Evolutionary conservation across 2,113 vertebrate genomes (phyloP), one percentile per base, ranked within the genome.

Genomic region (Corythoichthys intestinalis): DNA sequence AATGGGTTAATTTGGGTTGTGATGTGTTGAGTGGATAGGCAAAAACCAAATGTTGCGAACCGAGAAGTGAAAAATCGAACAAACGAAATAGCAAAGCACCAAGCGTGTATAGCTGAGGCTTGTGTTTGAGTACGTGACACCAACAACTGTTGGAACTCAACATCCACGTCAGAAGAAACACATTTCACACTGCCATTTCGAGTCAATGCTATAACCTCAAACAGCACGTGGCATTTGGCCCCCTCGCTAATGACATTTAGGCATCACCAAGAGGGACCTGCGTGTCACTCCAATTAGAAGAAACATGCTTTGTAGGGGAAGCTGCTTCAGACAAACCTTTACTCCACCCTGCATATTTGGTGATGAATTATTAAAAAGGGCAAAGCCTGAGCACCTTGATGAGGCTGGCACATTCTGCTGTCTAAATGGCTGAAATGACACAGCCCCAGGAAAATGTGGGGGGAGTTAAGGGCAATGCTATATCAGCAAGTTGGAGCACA

Each of bases 311-410:
- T 71, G 78, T 76, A 79, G 28, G 54, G 74, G 67, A 71, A 83
- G 84, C 80, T 78, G 82, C 78, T 80, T 70, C 64, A 20, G 20
- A 76, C 86, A 73, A 87, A 75, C 66, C 67, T 71, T 62, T 20
- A 79, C 79, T 78, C 75, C 71, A 69, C 82, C 73, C 78, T 81
- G 85, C 78, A 89, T 83, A 88, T 89, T 81, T 83, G 71, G 69
- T 65, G 59, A 74, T 87, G 84, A 88, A 88, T 89, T 86, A 89
- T 86, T 88, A 73, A 89, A 88, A 88, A 88, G 87, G 85, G 75
- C 86, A 83, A 72, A 77, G 81, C 76, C 49, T 47, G 78, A 84
- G 73, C 87, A 88, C 83, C 85, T 85, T 86, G 80, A 88, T 86
- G 76, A 86, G 74, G 78, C 57, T 68, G 80, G 74, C 73, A 83